Conservation (phyloP, 2,113 vertebrate species). For the Myrmecobius fasciatus region DNA sequence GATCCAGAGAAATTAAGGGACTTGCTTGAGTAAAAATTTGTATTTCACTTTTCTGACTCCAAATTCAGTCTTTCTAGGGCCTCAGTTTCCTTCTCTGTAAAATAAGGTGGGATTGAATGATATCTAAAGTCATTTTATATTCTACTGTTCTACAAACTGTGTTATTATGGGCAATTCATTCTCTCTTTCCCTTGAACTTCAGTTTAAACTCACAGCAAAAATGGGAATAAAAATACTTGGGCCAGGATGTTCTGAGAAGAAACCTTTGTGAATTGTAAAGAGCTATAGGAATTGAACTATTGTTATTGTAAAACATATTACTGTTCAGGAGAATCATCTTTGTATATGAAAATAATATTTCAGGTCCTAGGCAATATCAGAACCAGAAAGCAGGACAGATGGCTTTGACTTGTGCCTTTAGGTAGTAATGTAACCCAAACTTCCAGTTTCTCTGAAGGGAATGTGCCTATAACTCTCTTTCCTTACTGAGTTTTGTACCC, state of each 20-base stretch:
- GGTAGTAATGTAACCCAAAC: not conserved
- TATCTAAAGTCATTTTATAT: too few species aligned
- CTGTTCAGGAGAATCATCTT: not conserved
- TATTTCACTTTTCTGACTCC: too few species aligned
- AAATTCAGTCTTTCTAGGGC: too few species aligned
- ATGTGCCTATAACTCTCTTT: not conserved
- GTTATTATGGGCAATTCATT: too few species aligned
- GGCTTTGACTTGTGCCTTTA: not conserved
- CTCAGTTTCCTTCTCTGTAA: too few species aligned
- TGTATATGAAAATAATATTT: too few species aligned
- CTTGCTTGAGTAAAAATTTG: too few species aligned
- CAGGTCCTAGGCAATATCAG: not conserved
- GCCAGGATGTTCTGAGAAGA: not conserved
- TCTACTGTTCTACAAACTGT: too few species aligned
- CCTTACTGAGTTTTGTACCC: too few species aligned
- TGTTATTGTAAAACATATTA: not conserved
- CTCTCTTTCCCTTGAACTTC: too few species aligned
- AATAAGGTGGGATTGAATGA: too few species aligned
- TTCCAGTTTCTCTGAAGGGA: not conserved
- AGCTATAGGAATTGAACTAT: not conserved
- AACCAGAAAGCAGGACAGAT: not conserved
- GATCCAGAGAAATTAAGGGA: too few species aligned
- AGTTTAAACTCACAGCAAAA: not conserved
- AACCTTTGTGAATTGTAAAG: not conserved
- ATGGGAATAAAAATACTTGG: not conserved